phyloP scores from a whole-genome alignment of 2,113 vertebrate genomes.

The Elachura formosa region DNA sequence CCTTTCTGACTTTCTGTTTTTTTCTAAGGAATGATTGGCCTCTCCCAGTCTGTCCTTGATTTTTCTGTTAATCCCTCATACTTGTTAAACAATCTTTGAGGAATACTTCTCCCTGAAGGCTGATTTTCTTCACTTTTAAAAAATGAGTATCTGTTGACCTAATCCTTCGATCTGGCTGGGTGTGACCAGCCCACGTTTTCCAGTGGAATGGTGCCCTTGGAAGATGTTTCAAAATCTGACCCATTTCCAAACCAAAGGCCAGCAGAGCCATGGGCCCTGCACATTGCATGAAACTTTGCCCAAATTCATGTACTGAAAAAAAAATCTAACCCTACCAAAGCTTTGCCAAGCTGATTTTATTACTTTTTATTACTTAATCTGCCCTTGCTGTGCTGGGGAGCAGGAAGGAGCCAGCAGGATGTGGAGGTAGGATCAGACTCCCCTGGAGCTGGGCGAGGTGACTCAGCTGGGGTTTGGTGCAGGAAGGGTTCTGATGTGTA shows the following conservation, averaged over 20 bases:
- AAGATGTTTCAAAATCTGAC: slow-evolving; percentile 6
- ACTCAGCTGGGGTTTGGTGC: background rate
- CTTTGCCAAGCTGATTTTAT: background rate
- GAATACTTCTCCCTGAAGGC: slow-evolving; percentile 40
- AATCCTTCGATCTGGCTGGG: slow-evolving; percentile 40
- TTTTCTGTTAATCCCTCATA: background rate
- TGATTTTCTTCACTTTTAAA: slow-evolving; percentile 36
- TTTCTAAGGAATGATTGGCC: background rate
- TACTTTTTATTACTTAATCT: too few relatives aligned
- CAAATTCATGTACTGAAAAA: background rate
- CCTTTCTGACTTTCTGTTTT: background rate
- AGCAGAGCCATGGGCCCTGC: background rate
- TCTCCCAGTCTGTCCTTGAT: background rate
- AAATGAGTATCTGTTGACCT: slow-evolving; percentile 34
- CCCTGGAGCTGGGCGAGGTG: background rate
- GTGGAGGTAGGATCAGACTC: background rate
- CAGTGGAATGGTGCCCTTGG: slow-evolving; percentile 46
- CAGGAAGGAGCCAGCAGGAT: background rate
- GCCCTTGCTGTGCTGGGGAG: background rate
- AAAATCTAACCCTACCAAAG: background rate
- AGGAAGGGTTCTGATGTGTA: background rate
- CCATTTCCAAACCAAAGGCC: background rate
- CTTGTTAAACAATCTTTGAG: background rate
- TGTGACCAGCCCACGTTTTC: slow-evolving; percentile 45
- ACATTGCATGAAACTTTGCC: background rate